Evolutionary conservation across 2,888 invertebrate species (phyloP), one percentile per base, ranked within the genome.

Genomic region (Magallana nippona): DNA sequence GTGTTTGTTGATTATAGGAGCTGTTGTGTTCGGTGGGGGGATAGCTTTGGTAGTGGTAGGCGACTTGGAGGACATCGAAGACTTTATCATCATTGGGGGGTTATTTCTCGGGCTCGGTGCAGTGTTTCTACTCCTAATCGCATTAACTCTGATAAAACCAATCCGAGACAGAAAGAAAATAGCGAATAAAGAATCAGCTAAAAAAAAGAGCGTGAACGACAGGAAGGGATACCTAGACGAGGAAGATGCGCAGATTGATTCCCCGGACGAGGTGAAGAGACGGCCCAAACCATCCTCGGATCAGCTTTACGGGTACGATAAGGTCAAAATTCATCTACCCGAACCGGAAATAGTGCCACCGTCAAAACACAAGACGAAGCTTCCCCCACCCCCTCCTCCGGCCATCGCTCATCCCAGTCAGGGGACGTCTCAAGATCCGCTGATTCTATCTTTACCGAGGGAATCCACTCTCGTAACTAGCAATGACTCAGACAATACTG

Each of bases 71-170:
- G 78, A 82, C 44, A 79, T 84, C 56, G 57, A 82, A 55, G 84
- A 84, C 57, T 71, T 84, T 5, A 44, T 84, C 10, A 82, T 84
- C 44, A n/a, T 84, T 3, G 84, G 84, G 15, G 56, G 79, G 10
- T 55, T 84, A 11, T 84, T 82, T 60, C 44, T 84, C 17, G 19
- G 78, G 60, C 82, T 82, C 13, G 84, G 84, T 19, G 71, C 79
- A 55, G 62, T 79, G 27, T 82, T 84, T 79, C 55, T 82, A 11
- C 19, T 63, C 11, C 11, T 84, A 60, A 82, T 84, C 11, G n/a
- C 82, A 22, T 58, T 78, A 2, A 79, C 82, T 22, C 55, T 84
- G 27, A 13, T 71, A 10, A 82, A 63, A 63, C 84, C 82, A n/a
- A 62, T 63, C 5, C 78, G 55, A 22, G 56, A 79, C 19, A 81